These are phyloP conservation scores for Phrynocephalus vlangalii DNA, from an alignment of 2,797 vertebrate genomes.

Conservation along the genomic window DNA sequence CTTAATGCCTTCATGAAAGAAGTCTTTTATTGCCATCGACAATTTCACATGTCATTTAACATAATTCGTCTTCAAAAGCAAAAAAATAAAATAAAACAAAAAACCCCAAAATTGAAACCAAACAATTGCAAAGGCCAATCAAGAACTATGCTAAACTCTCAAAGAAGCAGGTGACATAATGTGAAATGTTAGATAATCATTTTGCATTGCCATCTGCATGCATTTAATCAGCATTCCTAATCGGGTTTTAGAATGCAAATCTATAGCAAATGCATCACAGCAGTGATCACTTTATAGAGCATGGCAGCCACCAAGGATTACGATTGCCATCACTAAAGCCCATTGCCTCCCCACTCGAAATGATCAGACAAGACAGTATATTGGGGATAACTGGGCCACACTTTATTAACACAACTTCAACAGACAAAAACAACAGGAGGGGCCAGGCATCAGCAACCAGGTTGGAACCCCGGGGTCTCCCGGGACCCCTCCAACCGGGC, in stretches of 20 bases:
- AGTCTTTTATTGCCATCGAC: conserved; percentile 1
- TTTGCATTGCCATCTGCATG: conserved; percentile 28
- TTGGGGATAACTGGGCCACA: no score
- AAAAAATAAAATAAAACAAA: not conserved
- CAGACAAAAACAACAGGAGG: no score
- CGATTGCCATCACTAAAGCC: conserved; percentile 18
- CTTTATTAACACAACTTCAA: no score
- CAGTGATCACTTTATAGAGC: conserved; percentile 27
- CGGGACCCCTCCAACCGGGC: no score
- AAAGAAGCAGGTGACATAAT: conserved; percentile 26
- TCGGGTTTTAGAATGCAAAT: conserved; percentile 38
- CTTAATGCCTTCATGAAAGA: not conserved
- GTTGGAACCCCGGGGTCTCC: no score
- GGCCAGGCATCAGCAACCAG: no score
- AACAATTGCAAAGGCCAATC: not conserved
- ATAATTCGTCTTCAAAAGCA: not conserved
- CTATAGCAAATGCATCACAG: conserved; percentile 33
- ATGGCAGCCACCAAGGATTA: conserved; percentile 3
- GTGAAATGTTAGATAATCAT: conserved; percentile 32
- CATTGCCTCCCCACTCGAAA: not conserved
- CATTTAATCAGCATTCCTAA: conserved; percentile 36
- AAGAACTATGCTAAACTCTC: not conserved
- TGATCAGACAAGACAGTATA: no score
- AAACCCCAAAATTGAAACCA: not conserved
- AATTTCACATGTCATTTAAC: conserved; percentile 34